phyloP scores from a whole-genome alignment of 2,113 vertebrate genomes.

The Donacobius atricapilla region DNA sequence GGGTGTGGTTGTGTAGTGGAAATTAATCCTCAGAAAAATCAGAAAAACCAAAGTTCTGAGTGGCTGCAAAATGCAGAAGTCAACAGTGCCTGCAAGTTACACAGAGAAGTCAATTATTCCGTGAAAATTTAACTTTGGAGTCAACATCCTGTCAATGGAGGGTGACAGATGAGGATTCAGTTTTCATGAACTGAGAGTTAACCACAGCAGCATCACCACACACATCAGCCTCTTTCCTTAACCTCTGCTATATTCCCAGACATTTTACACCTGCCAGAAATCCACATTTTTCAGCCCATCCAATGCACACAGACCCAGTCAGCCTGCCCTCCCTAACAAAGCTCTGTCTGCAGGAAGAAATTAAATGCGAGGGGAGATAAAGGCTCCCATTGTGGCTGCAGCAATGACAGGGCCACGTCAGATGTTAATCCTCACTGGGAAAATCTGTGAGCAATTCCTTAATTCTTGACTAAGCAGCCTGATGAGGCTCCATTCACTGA shows the following conservation, averaged over 20 bases:
- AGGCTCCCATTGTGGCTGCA: not conserved
- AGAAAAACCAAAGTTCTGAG: not conserved
- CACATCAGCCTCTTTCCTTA: not conserved
- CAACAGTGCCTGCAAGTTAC: rapidly evolving
- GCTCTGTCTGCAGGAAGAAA: not conserved
- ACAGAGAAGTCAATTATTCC: rapidly evolving
- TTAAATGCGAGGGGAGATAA: not conserved
- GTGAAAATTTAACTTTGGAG: not conserved
- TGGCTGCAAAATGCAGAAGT: not conserved
- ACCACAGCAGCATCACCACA: rapidly evolving
- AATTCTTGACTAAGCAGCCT: not conserved
- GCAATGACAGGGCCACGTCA: not conserved
- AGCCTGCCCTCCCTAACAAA: not conserved
- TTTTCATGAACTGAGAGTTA: not conserved
- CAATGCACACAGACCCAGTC: rapidly evolving
- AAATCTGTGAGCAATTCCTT: slow-evolving; percentile 26
- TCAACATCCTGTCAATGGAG: not conserved
- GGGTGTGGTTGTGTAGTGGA: not conserved
- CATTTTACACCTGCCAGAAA: not conserved
- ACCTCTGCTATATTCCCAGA: not conserved
- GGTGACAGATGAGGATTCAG: rapidly evolving
- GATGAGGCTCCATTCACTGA: not conserved
- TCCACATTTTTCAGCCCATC: rapidly evolving
- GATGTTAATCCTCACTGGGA: slow-evolving; percentile 7
- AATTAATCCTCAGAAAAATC: rapidly evolving